Percentiles rank a stretch among this genome's conserved stretches.
phyloP scores from a whole-genome alignment of 92 coral and sea anemone genomes.

The Hydrozoanthus gracilis region DNA sequence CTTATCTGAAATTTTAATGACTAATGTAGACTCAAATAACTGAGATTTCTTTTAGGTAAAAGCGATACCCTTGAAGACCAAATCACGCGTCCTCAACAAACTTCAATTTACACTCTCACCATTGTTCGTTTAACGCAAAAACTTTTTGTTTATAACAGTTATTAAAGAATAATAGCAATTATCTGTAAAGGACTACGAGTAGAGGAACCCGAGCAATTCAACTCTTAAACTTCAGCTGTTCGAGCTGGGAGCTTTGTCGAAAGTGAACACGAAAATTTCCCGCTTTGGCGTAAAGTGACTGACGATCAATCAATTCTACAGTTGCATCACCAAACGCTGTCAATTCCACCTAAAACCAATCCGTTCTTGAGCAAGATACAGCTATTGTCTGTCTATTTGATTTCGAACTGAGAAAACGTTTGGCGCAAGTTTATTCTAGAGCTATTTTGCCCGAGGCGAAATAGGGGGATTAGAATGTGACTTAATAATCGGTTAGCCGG shows the following conservation, averaged over 20 bases:
- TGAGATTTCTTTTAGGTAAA: background rate
- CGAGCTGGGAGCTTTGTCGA: background rate
- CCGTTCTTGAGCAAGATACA: too few species aligned
- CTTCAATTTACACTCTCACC: background rate
- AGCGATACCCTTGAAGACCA: background rate
- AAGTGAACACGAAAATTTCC: background rate
- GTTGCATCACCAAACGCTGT: too few species aligned
- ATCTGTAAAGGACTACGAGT: background rate
- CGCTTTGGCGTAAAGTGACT: too few species aligned
- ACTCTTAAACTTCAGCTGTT: background rate
- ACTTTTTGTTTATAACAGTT: constrained; percentile 15
- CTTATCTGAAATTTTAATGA: background rate
- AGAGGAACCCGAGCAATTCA: constrained; percentile 4
- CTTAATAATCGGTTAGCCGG: background rate
- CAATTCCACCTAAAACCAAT: too few species aligned
- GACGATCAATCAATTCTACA: too few species aligned
- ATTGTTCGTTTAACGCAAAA: constrained; percentile 21
- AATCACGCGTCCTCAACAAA: background rate
- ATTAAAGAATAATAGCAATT: constrained; percentile 16
- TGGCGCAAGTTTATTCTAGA: too few species aligned
- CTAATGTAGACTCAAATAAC: too few species aligned
- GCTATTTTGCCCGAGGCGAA: background rate
- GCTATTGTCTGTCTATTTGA: too few species aligned
- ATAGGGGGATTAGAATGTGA: background rate
- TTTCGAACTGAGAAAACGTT: too few species aligned